These are phyloP conservation scores for Drosophila prostipennis DNA, from an alignment of 2,888 invertebrate genomes.

Conservation along the genomic window DNA sequence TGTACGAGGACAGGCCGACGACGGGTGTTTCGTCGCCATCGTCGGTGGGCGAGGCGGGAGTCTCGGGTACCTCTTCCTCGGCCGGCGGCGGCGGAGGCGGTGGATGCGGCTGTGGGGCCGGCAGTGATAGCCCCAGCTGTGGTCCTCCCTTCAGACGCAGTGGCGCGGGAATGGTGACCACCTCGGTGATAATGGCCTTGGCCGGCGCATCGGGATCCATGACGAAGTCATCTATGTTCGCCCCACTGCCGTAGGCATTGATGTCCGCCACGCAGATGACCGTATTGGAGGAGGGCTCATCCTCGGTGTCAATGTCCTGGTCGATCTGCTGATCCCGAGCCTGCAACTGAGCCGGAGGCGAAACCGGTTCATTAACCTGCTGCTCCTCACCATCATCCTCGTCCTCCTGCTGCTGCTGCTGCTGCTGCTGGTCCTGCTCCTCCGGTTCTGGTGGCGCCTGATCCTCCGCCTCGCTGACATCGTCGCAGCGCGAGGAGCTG, in stretches of 20 bases:
- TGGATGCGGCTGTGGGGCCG: neutral
- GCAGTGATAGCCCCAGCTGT: neutral
- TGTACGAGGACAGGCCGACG: slow-evolving; percentile 18
- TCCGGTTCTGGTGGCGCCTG: neutral
- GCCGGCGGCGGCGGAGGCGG: neutral
- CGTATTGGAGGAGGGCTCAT: slow-evolving; percentile 54
- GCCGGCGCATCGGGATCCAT: slow-evolving; percentile 31
- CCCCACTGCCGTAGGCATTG: neutral
- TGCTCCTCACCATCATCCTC: neutral
- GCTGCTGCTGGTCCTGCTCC: neutral
- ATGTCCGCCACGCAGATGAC: slow-evolving; percentile 49
- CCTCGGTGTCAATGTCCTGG: slow-evolving; percentile 29
- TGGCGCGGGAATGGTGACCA: slow-evolving; percentile 31
- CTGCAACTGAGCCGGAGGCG: neutral
- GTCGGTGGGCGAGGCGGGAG: slow-evolving; percentile 60
- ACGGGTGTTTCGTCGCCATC: slow-evolving; percentile 28
- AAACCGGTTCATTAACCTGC: neutral
- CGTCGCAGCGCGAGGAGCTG: slow-evolving; percentile 19
- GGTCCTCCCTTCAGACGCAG: slow-evolving; percentile 2
- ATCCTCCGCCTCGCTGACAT: slow-evolving; percentile 21
- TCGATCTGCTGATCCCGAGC: slow-evolving; percentile 5
- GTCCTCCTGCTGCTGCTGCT: neutral
- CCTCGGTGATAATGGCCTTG: slow-evolving; percentile 29
- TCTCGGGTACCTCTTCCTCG: slow-evolving; percentile 50
- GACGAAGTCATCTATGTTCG: slow-evolving; percentile 6